These are phyloP conservation scores for Melitaea athalia DNA, from an alignment of 2,888 invertebrate species.

Conservation along the genomic window DNA sequence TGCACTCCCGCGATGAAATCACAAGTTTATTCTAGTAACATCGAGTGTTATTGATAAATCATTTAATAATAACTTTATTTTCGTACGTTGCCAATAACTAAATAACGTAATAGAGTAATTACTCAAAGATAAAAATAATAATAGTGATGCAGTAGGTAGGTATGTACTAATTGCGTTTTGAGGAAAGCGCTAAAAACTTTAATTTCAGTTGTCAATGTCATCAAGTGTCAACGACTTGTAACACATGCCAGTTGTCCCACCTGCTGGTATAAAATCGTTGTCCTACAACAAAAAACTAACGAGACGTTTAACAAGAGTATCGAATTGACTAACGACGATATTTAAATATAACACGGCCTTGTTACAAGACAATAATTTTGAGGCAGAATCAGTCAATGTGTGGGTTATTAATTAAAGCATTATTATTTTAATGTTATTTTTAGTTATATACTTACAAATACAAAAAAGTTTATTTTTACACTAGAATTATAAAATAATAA, in stretches of 20 bases:
- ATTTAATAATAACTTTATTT: slow-evolving; percentile 24
- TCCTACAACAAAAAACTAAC: slow-evolving; percentile 32
- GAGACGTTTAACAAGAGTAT: slow-evolving; percentile 25
- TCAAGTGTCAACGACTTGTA: slow-evolving; percentile 36
- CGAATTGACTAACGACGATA: slow-evolving; percentile 21
- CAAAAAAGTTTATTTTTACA: too few relatives aligned
- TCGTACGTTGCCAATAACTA: slow-evolving; percentile 12
- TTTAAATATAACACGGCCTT: not conserved
- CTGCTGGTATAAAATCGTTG: slow-evolving; percentile 32
- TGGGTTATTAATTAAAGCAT: too few relatives aligned
- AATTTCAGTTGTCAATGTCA: slow-evolving; percentile 68
- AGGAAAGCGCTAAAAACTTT: slow-evolving; percentile 42
- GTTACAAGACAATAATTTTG: not conserved
- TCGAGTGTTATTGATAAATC: slow-evolving; percentile 28
- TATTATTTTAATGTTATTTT: too few relatives aligned
- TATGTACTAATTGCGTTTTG: slow-evolving; percentile 3
- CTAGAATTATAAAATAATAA: too few relatives aligned
- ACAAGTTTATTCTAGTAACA: slow-evolving; percentile 23
- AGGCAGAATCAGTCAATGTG: too few relatives aligned
- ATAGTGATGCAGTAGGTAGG: slow-evolving; percentile 28
- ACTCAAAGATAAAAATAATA: slow-evolving; percentile 23
- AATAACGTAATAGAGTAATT: slow-evolving; percentile 14
- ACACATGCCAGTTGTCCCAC: slow-evolving; percentile 28
- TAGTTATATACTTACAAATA: too few relatives aligned
- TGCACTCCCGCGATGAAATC: slow-evolving; percentile 24